Base-by-base conservation (phyloP, 2,888 invertebrate genomes). In the Caenorhabditis afra region DNA sequence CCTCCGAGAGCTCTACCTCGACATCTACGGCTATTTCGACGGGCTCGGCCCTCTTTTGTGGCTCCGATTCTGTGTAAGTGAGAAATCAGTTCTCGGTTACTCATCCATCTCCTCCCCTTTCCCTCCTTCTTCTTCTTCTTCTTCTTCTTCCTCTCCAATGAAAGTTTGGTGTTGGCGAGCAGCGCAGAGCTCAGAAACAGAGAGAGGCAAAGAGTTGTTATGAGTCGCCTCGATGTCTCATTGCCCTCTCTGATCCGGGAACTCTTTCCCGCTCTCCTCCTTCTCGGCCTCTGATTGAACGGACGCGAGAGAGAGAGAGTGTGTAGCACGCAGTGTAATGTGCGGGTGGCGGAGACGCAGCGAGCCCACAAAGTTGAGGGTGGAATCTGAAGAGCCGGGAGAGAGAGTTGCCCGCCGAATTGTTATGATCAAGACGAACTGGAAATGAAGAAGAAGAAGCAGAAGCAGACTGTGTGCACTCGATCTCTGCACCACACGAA, bases 311-410 rank as follows among this genome's bases (percentile, higher is more conserved):
- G 29, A 29, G 29, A 29, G 57, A 55, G 44, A 41, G 67, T 67
- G 57, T 67, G 66, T 58, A 58, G 57, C 57, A 47, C 35, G 39
- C n/a, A 71, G 71, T 71, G 71, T 71, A 71, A 71, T 71, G 62
- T 71, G 71, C 71, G 71, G 41, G 41, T 71, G 53, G 44, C 55
- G 35, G 37, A 71, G 62, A 67, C 50, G 67, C 58, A 64, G 55
- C 49, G 39, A 52, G 44, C 52, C 41, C 29, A 62, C 55, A 39
- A 61, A 71, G 62, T 55, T 71, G 71, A 71, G 64, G 62, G 71
- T 71, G 68, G 59, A 62, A 70, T 70, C 37, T 59, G 67, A 47
- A 45, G 49, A 59, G 55, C 52, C 59, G 41, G 23, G 29, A 41
- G 58, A 20, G 16, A 11, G 18, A 58, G 49, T 39, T 41, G 35